phyloP scores from a whole-genome alignment of 53 echinoderm and acorn worm genomes.

The Echinometra lucunter region DNA sequence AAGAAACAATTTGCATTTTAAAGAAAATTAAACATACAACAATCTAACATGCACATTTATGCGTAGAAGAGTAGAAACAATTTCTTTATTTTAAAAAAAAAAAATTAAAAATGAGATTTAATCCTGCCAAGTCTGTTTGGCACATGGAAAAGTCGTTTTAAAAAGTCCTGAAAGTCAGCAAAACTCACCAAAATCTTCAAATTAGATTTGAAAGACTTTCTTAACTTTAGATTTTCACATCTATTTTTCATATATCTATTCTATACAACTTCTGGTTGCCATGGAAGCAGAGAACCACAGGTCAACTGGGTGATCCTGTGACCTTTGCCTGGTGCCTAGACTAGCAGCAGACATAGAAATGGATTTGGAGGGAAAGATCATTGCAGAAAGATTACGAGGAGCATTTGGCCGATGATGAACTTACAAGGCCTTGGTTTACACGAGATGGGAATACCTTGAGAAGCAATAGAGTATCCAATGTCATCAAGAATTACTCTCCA shows the following conservation, averaged over 20 bases:
- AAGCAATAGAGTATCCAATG: background rate
- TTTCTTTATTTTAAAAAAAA: too few species aligned
- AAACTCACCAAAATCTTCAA: too few species aligned
- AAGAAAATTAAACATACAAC: background rate
- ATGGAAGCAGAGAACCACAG: background rate
- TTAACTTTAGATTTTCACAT: too few species aligned
- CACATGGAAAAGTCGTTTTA: too few species aligned
- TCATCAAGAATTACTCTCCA: slow-evolving; percentile 15
- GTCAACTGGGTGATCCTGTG: background rate
- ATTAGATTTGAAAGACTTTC: too few species aligned
- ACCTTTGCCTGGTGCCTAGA: background rate
- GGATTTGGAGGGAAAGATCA: background rate
- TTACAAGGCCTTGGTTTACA: slow-evolving; percentile 1
- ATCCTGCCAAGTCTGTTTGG: too few species aligned
- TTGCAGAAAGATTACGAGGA: slow-evolving; percentile 28
- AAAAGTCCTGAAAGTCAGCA: too few species aligned
- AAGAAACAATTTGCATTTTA: background rate
- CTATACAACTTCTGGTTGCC: background rate
- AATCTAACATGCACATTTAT: too few species aligned
- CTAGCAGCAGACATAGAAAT: slow-evolving; percentile 26
- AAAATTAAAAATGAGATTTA: too few species aligned
- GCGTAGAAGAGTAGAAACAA: too few species aligned
- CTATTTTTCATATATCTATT: background rate
- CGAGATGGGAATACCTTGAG: slow-evolving; percentile 20
- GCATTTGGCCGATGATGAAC: slow-evolving; percentile 41